Base-by-base conservation (phyloP, 2,797 vertebrate genomes). In the Bryconaethiops microstoma region DNA sequence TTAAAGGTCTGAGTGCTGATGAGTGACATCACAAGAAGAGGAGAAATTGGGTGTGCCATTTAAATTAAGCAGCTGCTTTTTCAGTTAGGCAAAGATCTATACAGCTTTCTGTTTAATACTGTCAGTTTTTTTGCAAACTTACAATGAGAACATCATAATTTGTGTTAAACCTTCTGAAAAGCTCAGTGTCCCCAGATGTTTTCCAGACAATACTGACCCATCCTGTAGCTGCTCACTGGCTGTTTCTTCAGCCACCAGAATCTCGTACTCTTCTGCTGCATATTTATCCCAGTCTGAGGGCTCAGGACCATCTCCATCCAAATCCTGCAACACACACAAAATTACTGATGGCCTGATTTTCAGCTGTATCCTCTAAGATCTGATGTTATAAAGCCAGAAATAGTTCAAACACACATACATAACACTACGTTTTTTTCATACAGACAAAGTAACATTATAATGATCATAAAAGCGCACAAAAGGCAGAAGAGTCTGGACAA, bases 221-320 rank as follows among this genome's bases (percentile, higher is more conserved):
- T 99, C 98, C 17, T 98, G 98, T 71, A 98, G 92, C 86, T 97
- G 97, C 21, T 97, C 97, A 0, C 96, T 98, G 76, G 97, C 97
- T 0, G 97, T 97, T 88, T 99, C 98, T 87, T 99, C 98, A 0
- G 97, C 96, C 82, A 99, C 98, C 78, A 99, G 95, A 63, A 98
- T 96, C 92, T 99, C 98, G 0, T 99, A 99, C 85, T 99, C 97
- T 81, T 99, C 98, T 4, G 97, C 95, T 65, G 98, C 98, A 1
- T 97, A 99, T 89, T 96, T 95, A 92, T 99, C 98, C 98, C 98
- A 99, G 87, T 99, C 98, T 0, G 97, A 99, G 10, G 98, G 97
- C 85, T 99, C 98, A 0, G 98, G 97, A 89, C 95, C 92, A 13
- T 99, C 97, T 23, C 95, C 96, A 60, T 99, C 98, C 81, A 94